Evolutionary conservation across 2,888 invertebrate species (phyloP), one percentile per base, ranked within the genome.

Genomic region (Copidosoma aretas): DNA sequence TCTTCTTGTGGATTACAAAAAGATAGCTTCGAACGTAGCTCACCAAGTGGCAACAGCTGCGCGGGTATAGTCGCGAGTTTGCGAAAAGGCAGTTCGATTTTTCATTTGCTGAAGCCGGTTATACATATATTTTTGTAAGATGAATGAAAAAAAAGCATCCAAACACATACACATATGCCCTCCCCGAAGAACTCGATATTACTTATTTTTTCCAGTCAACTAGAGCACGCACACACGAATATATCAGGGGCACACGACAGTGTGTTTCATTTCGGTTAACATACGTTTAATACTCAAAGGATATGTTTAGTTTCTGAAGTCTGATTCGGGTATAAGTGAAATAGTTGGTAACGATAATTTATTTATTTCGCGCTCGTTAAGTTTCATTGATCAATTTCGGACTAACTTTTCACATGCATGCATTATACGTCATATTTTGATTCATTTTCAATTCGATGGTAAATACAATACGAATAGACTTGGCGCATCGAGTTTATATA

Each of bases 271-370:
- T 65, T 51, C 41, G 39, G 52, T 61, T 57, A 61, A 62, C 17
- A 46, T 57, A 54, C 56, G 57, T 64, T 59, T 63, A 70, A 70
- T 67, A 70, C 67, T 70, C 67, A 67, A 52, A 70, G 67, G 39
- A 59, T 67, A 54, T 65, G 56, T 17, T 22, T 53, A 54, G 46
- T 66, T 63, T 62, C 54, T 39, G 25, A 70, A 60, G 66, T 70
- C 63, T 60, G 63, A 66, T 46, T 49, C 49, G 53, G 32, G 15
- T 59, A 57, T 43, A 43, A 54, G 46, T 3, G 19, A 52, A 21
- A 25, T 70, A 70, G 66, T 25, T 62, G 56, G 59, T 63, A 66
- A 59, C 49, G 24, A 17, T 54, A 4, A 25, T 25, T 54, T 25
- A 17, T 24, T 54, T 14, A 22, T 22, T 54, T 53, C 21, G 21